Evolutionary conservation across 1,140 invertebrate species (phyloP), one percentile per base, ranked within the genome.

Genomic region (Mercenaria mercenaria): DNA sequence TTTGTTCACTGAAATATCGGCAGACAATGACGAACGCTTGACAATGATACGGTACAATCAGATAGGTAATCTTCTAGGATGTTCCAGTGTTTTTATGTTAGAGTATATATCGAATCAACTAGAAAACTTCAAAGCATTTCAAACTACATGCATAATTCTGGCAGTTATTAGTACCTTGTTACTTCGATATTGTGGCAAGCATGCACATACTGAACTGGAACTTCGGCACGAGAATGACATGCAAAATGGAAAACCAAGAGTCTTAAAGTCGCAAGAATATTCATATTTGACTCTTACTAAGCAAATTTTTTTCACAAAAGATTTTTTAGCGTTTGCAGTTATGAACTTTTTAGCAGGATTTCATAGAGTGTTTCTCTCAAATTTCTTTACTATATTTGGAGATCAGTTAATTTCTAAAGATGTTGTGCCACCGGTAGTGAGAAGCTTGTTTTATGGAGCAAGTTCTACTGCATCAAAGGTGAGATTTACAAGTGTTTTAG

Each of bases 1-100:
- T 47, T 89, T 96, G 3, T 96, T 95, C 81, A 94, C 96, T 1
- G 96, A 96, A 85, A 93, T 95, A 23, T 95, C 95, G 0, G 82
- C 88, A 4, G 92, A 95, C 26, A 92, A 94, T 10, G 76, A 93
- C 26, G 92, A 94, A 43, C 91, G 96, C 43, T 90, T 96, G 10
- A 88, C 87, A 52, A 91, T 96, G 13, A 91, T 95, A n/a, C 93
- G 93, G 77, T 95, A 95, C 88, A 81, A 93, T 18, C 93, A 96
- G 29, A 91, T 96, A 20, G 94, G 93, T 41, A 76, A 84, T 76
- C 59, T 96, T 1, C n/a, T 94, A 29, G 94, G 95, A 41, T 91
- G 90, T 1, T 89, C 76, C 20, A 92, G 91, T 37, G 89, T 95
- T 15, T 91, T 94, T 50, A 37, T 94, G 13, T 74, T 92, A 61